Base-by-base conservation (phyloP, 2,797 vertebrate genomes). In the Rhinatrema bivittatum region DNA sequence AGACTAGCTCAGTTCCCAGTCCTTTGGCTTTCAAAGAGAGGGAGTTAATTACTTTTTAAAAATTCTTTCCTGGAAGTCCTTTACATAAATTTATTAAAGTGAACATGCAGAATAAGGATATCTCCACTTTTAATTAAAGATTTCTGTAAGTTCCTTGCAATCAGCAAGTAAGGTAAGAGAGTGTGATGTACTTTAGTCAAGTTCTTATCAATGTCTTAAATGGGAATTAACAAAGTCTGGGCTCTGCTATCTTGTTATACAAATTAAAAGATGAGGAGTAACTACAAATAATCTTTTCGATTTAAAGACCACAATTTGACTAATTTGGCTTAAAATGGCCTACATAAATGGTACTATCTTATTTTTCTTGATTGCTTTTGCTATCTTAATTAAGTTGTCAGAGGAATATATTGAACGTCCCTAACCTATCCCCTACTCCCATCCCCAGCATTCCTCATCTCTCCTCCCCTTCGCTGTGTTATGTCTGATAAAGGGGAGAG, bases 331-430 rank as follows among this genome's bases (percentile, higher is more conserved):
- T 16, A 22, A 16, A 24, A 23, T 19, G 37, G 20, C 25, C 29
- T 24, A 28, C 10, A 22, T 18, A 15, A 23, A 16, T 11, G n/a
- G n/a, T 12, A 21, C 10, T 39, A 39, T 25, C 28, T 25, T 24
- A 28, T 14, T 31, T 25, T 12, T 25, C 29, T 17, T 15, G 28
- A 25, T 39, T 31, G 22, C 22, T 39, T 39, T 39, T 31, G 31
- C 39, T 31, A 31, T 20, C 29, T 39, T 39, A 31, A 39, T 39
- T 31, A 31, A 31, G 17, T 39, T 39, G 37, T 31, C 37, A 31
- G 16, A 39, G 39, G 22, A 39, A 30, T 24, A 31, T 31, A 39
- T 25, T 28, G 29, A 31, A 31, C 21, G 10, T 16, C n/a, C 25
- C 23, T 31, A 37, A 28, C 19, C 16, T 19, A 12, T 10, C 10